phyloP scores from a whole-genome alignment of 2,113 vertebrate species.

The Centropus unirufus region DNA sequence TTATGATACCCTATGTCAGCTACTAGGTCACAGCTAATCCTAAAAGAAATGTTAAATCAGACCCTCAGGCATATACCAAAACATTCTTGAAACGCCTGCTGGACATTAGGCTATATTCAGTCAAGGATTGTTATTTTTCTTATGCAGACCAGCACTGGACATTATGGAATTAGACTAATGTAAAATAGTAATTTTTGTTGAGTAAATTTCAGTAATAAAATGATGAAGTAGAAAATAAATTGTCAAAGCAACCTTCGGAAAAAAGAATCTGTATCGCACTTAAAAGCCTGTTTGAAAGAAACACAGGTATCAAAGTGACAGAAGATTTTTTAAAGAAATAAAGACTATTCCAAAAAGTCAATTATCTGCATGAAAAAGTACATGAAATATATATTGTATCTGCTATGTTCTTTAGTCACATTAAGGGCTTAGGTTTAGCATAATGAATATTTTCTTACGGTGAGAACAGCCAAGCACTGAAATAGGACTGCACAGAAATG shows the following conservation, averaged over 20 bases:
- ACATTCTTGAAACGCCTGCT: background rate
- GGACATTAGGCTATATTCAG: background rate
- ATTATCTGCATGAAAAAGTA: background rate
- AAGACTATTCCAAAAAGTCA: background rate
- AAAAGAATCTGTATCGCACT: background rate
- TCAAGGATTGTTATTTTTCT: background rate
- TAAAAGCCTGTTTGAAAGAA: background rate
- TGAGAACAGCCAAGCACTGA: background rate
- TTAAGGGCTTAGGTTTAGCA: background rate
- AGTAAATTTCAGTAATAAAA: background rate
- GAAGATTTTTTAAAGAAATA: background rate
- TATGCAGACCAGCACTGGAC: background rate
- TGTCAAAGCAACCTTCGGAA: background rate
- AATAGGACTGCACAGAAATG: background rate
- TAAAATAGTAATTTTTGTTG: background rate
- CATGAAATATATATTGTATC: background rate
- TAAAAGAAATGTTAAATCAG: background rate
- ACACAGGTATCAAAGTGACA: background rate
- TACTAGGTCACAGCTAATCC: background rate
- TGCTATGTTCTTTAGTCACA: background rate
- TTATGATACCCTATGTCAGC: background rate
- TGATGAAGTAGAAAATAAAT: background rate
- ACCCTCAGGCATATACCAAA: background rate
- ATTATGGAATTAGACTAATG: background rate
- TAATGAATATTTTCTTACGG: background rate